Conservation (phyloP, 1,140 invertebrate species). For the Calephelis virginiensis region DNA sequence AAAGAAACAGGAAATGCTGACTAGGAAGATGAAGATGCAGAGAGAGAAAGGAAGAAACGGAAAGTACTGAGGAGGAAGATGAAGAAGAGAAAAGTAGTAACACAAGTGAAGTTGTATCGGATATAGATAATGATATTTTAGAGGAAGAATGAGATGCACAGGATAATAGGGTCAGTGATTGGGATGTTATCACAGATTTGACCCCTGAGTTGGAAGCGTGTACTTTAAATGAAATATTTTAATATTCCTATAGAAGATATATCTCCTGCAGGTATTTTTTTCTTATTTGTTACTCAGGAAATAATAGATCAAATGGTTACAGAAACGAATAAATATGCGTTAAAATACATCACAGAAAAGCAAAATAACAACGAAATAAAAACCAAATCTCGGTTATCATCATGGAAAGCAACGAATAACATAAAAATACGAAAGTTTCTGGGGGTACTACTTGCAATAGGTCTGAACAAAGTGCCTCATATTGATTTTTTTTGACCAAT, state of each 20-base stretch:
- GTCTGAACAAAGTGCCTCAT: slow-evolving; percentile 25
- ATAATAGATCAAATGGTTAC: slow-evolving; percentile 19
- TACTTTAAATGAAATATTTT: slow-evolving; percentile 21
- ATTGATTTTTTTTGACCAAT: too few relatives aligned
- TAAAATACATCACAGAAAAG: neutral
- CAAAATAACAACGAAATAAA: slow-evolving; percentile 4
- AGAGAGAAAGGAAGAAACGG: slow-evolving; percentile 23
- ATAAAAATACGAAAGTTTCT: slow-evolving; percentile 16
- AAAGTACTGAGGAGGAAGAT: slow-evolving; percentile 25
- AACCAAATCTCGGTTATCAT: slow-evolving; percentile 8
- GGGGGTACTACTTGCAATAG: slow-evolving; percentile 19
- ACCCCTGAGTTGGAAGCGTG: slow-evolving; percentile 18
- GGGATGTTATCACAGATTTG: slow-evolving; percentile 17
- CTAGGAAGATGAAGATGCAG: slow-evolving; percentile 2
- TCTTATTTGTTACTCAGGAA: slow-evolving; percentile 21
- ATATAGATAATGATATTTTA: slow-evolving; percentile 17
- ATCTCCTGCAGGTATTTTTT: slow-evolving; percentile 20
- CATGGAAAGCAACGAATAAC: neutral
- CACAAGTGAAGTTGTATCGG: slow-evolving; percentile 23
- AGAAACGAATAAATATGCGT: slow-evolving; percentile 20
- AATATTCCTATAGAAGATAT: slow-evolving; percentile 24
- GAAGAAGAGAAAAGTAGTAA: slow-evolving; percentile 3
- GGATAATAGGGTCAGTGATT: slow-evolving; percentile 2
- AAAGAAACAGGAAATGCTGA: slow-evolving; percentile 22
- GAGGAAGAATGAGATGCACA: slow-evolving; percentile 15